Percentiles rank a stretch among this genome's conserved stretches.
Evolutionary conservation across 64 coral and sea anemone genomes (phyloP).

Genomic region (Pocillopora damicornis): DNA sequence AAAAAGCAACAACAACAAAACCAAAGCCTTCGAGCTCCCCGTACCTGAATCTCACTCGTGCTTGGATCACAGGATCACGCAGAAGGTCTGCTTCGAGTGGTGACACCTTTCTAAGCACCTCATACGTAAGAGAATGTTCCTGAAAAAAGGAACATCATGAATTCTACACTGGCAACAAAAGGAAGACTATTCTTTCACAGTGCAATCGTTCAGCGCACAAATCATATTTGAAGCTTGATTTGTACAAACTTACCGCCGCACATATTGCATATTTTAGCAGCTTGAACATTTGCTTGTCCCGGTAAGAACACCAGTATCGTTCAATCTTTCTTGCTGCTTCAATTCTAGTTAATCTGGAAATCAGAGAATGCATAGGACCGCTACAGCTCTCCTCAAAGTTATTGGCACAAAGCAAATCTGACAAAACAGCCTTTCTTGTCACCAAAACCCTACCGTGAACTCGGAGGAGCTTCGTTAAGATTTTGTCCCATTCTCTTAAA

Average conservation of each 20-base stretch:
- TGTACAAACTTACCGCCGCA: conserved; percentile 82
- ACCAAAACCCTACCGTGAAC: conserved; percentile 36
- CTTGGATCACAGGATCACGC: conserved; percentile 75
- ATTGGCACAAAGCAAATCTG: too few relatives aligned
- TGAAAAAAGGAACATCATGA: conserved; percentile 22
- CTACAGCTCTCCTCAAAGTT: background rate
- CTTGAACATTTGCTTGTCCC: conserved; percentile 96
- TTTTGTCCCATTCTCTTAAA: conserved; percentile 63
- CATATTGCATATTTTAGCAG: conserved; percentile 97
- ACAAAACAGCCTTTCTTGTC: too few relatives aligned
- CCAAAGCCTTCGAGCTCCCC: too few relatives aligned
- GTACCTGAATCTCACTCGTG: conserved; percentile 94
- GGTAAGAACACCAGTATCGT: conserved; percentile 78
- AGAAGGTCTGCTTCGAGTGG: conserved; percentile 89
- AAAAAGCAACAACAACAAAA: too few relatives aligned
- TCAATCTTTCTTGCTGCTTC: conserved; percentile 83
- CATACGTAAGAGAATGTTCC: conserved; percentile 98
- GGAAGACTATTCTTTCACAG: background rate
- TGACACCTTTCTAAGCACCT: conserved; percentile 89
- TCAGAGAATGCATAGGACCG: background rate
- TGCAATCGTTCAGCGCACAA: background rate
- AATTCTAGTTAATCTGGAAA: conserved; percentile 36
- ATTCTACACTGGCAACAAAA: background rate
- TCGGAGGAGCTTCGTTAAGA: conserved; percentile 25
- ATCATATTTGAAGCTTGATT: background rate